Evolutionary conservation across 2,888 invertebrate species (phyloP).

Genomic region (Chouioia cunea): DNA sequence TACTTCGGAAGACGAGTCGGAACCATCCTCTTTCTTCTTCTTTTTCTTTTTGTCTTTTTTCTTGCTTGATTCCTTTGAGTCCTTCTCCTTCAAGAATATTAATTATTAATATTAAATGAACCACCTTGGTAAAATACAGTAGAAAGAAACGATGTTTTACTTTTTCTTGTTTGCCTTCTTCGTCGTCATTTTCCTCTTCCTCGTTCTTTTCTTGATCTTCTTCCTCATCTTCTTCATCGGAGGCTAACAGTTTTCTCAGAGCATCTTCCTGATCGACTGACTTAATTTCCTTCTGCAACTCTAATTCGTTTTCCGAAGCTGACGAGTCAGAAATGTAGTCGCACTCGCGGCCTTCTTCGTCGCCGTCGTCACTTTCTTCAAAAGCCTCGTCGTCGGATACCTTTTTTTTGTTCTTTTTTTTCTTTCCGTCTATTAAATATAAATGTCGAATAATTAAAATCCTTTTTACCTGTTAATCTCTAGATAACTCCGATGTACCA

Average conservation of each 20-base stretch:
- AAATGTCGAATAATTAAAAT: neutral
- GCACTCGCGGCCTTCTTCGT: constrained; percentile 93
- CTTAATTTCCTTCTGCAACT: constrained; percentile 80
- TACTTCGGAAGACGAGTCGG: constrained; percentile 64
- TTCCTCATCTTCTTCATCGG: constrained; percentile 87
- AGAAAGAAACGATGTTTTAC: constrained; percentile 34
- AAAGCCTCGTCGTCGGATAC: constrained; percentile 90
- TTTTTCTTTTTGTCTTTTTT: constrained; percentile 64
- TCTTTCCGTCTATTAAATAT: constrained; percentile 51
- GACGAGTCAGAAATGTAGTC: constrained; percentile 95
- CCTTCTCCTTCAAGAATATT: constrained; percentile 64
- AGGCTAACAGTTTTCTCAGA: constrained; percentile 85
- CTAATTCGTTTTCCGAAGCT: constrained; percentile 81
- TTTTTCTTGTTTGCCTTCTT: constrained; percentile 70
- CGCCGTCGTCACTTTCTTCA: constrained; percentile 97
- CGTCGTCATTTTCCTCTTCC: constrained; percentile 72
- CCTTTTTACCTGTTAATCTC: constrained; percentile 16
- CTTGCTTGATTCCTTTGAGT: constrained; percentile 57
- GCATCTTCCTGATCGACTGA: constrained; percentile 93
- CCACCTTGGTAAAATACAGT: neutral
- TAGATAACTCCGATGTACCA: neutral
- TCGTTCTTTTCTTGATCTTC: constrained; percentile 83
- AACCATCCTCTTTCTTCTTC: constrained; percentile 63
- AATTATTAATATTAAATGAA: constrained; percentile 14
- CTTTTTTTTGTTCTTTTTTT: constrained; percentile 84